phyloP scores from a whole-genome alignment of 2,888 invertebrate genomes.

The Anthophora plumipes region DNA sequence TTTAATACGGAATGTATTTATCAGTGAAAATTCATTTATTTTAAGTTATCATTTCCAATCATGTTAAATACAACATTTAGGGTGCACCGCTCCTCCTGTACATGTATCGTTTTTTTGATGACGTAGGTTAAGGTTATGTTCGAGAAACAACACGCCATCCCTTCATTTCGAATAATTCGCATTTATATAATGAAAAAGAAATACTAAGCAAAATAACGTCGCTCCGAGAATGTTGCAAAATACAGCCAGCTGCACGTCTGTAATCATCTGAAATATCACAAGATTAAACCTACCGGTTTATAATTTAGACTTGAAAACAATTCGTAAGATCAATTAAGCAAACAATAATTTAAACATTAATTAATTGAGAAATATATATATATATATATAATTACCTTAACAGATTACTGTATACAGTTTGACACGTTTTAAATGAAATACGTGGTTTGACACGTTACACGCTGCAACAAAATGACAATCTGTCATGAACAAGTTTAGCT shows the following conservation, averaged over 20 bases:
- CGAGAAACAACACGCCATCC: neutral
- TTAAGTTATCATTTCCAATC: slow-evolving; percentile 14
- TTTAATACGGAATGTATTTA: slow-evolving; percentile 41
- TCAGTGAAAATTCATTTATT: slow-evolving; percentile 32
- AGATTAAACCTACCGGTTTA: slow-evolving; percentile 22
- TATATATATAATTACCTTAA: slow-evolving; percentile 29
- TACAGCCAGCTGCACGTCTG: slow-evolving; percentile 97
- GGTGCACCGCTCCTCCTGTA: slow-evolving; percentile 4
- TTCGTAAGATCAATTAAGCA: neutral
- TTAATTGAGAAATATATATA: neutral
- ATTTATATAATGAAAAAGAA: slow-evolving; percentile 97
- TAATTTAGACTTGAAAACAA: neutral
- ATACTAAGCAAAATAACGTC: slow-evolving; percentile 95
- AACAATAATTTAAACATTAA: neutral
- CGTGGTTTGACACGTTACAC: slow-evolving; percentile 43
- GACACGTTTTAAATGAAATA: slow-evolving; percentile 13
- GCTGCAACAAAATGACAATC: neutral
- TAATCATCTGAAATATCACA: slow-evolving; percentile 90
- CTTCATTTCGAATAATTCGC: slow-evolving; percentile 90
- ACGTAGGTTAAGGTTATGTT: slow-evolving; percentile 28
- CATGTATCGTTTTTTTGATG: slow-evolving; percentile 3
- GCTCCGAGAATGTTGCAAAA: slow-evolving; percentile 98
- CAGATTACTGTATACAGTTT: slow-evolving; percentile 7
- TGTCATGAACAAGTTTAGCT: neutral
- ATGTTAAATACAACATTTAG: slow-evolving; percentile 4